These are phyloP conservation scores for Drosophila pallidifrons DNA, from an alignment of 1,140 invertebrate genomes.

Conservation along the genomic window DNA sequence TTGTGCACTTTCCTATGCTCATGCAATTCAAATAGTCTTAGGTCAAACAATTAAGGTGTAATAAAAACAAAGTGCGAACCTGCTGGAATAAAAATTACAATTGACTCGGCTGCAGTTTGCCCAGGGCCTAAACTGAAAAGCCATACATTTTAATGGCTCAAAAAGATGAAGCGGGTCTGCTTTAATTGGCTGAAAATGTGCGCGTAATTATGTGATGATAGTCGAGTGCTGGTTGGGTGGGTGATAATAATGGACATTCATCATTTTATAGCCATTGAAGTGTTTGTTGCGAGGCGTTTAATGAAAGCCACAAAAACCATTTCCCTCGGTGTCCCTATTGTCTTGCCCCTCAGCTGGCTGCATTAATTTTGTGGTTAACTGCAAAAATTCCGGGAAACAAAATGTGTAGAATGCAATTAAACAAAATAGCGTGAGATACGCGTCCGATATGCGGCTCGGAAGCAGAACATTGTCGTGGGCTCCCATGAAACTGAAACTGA, in stretches of 20 bases:
- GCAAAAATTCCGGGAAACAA: slow-evolving; percentile 72
- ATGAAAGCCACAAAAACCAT: slow-evolving; percentile 10
- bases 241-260: slow-evolving; percentile 43
- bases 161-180: slow-evolving; percentile 18
- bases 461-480: slow-evolving; percentile 35
- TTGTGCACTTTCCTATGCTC: background rate
- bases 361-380: slow-evolving; percentile 76
- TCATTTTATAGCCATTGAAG: slow-evolving; percentile 54
- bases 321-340: background rate
- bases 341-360: background rate
- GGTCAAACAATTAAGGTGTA: background rate
- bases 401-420: slow-evolving; percentile 79
- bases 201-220: slow-evolving; percentile 64
- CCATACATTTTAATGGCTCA: slow-evolving; percentile 49
- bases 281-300: slow-evolving; percentile 23
- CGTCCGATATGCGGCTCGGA: slow-evolving; percentile 60
- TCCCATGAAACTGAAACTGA: slow-evolving; percentile 52
- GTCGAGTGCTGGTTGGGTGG: slow-evolving; percentile 20
- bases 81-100: background rate
- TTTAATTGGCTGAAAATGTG: slow-evolving; percentile 72
- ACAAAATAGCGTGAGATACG: slow-evolving; percentile 82
- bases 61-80: background rate
- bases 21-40: background rate
- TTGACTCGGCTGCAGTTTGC: background rate
- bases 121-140: background rate